phyloP scores from a whole-genome alignment of 2,888 invertebrate genomes.

The Apamea epomidion region DNA sequence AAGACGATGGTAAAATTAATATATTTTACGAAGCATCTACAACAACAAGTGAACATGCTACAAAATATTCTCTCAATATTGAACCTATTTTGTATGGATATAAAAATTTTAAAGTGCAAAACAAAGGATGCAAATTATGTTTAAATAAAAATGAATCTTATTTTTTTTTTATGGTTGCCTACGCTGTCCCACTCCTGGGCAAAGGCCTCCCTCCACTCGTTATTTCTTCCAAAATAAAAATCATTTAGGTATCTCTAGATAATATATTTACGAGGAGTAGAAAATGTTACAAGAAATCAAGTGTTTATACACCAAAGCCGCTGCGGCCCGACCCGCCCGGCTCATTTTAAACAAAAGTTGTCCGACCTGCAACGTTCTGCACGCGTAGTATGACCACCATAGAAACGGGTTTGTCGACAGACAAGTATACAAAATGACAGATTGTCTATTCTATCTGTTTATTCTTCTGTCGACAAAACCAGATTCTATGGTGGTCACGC shows the following conservation, averaged over 20 bases:
- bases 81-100: neutral
- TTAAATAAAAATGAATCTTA: conserved; percentile 15
- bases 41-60: neutral
- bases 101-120: conserved; percentile 7
- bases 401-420: no score
- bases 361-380: neutral
- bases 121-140: neutral
- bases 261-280: conserved; percentile 10
- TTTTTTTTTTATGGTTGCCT: neutral
- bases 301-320: neutral
- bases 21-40: neutral
- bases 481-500: no score
- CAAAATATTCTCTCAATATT: conserved; percentile 14
- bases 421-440: no score
- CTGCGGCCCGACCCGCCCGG: neutral
- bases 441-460: no score
- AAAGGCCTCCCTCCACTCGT: no score
- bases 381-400: neutral
- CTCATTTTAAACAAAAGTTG: neutral
- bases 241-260: conserved; percentile 37
- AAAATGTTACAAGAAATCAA: conserved; percentile 30
- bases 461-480: no score
- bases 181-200: no score
- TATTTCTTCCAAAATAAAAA: neutral
- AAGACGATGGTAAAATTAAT: neutral